Conservation (phyloP, 2,113 vertebrate species). For the Rafetus swinhoei region DNA sequence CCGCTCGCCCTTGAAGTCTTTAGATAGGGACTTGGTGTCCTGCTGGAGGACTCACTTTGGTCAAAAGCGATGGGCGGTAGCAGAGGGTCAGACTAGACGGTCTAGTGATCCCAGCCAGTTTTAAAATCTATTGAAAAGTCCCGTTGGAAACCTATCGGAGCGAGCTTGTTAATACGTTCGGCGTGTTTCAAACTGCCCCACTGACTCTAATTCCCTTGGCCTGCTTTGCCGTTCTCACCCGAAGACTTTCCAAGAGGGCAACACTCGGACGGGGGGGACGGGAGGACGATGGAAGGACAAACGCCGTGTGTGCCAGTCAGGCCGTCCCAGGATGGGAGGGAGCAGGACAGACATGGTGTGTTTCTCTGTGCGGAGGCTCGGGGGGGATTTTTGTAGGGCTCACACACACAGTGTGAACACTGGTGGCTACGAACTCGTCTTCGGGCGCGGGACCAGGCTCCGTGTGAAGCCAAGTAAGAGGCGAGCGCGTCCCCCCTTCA, state of each 20-base stretch:
- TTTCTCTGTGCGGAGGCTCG: neutral
- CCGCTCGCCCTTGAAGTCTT: neutral
- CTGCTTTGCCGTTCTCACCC: neutral
- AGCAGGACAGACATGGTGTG: neutral
- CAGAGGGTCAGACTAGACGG: neutral
- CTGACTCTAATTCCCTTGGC: neutral
- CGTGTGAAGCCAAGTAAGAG: constrained; percentile 68
- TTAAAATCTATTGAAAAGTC: neutral
- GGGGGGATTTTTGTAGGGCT: constrained; percentile 45
- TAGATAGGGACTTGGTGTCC: no score
- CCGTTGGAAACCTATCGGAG: neutral
- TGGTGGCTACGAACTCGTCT: constrained; percentile 42
- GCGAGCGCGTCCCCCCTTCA: neutral
- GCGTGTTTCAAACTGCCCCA: neutral
- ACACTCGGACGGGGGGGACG: neutral
- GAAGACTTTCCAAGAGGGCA: neutral
- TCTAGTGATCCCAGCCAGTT: neutral
- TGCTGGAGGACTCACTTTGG: neutral
- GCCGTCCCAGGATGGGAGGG: neutral
- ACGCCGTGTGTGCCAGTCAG: neutral
- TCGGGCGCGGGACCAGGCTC: constrained; percentile 68
- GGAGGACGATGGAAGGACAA: neutral
- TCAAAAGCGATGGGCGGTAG: neutral
- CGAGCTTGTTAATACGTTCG: neutral
- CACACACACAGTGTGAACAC: constrained; percentile 50